These are phyloP conservation scores for Phymanthus crucifer DNA, from an alignment of 92 coral and sea anemone genomes.

Conservation along the genomic window DNA sequence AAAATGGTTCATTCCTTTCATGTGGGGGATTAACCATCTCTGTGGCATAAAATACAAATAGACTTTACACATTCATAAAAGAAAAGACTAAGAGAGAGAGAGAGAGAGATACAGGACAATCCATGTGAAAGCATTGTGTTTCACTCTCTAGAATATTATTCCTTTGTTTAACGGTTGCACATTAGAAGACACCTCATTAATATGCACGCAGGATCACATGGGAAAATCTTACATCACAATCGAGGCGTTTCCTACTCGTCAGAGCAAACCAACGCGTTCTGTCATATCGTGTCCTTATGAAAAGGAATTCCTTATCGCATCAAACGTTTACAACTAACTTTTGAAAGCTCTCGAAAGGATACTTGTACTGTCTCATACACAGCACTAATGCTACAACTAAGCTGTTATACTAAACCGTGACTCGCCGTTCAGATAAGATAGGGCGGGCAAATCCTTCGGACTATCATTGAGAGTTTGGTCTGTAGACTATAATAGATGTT, in stretches of 20 bases:
- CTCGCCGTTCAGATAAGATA: background rate
- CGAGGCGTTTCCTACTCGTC: background rate
- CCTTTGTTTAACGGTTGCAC: no score
- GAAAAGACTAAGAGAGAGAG: no score
- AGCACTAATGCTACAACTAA: background rate
- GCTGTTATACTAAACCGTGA: background rate
- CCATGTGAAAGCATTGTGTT: no score
- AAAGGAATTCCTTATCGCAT: background rate
- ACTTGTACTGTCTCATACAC: background rate
- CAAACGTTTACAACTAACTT: background rate
- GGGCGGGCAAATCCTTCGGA: background rate
- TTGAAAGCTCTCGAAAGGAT: background rate
- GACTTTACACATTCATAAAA: background rate
- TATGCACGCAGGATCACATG: no score
- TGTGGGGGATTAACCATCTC: background rate
- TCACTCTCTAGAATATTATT: no score
- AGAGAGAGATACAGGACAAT: no score
- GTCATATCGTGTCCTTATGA: background rate
- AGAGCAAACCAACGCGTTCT: background rate
- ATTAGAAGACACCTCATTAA: no score
- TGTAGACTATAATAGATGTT: background rate
- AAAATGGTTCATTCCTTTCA: background rate
- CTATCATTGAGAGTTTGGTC: background rate
- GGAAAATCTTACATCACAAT: no score
- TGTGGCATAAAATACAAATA: background rate